phyloP scores from a whole-genome alignment of 2,797 vertebrate species.

The Podarcis lilfordi region DNA sequence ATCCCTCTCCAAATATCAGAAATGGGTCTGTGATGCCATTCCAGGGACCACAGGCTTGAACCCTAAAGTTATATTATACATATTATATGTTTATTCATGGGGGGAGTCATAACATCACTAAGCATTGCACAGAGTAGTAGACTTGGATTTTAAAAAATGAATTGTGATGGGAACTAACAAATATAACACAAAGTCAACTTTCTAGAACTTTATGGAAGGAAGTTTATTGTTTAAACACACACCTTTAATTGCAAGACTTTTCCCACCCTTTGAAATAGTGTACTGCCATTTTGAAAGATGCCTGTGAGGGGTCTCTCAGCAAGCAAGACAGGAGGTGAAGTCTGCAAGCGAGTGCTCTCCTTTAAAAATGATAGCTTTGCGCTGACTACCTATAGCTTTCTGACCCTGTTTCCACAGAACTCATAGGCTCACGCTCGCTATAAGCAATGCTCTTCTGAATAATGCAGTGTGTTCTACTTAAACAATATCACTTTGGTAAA shows the following conservation, averaged over 20 bases:
- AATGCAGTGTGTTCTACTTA: slow-evolving; percentile 49
- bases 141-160: no score
- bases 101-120: no score
- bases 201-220: background rate
- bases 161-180: background rate
- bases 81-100: no score
- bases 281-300: slow-evolving; percentile 13
- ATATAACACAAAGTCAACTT: background rate
- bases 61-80: no score
- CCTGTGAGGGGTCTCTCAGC: slow-evolving; percentile 46
- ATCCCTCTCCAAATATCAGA: no score
- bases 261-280: slow-evolving; percentile 1
- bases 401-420: slow-evolving; percentile 73
- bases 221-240: background rate
- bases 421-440: slow-evolving; percentile 37
- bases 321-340: slow-evolving; percentile 48
- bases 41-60: no score
- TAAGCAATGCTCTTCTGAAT: slow-evolving; percentile 61
- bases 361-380: slow-evolving; percentile 27
- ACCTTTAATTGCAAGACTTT: slow-evolving; percentile 19
- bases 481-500: slow-evolving; percentile 47
- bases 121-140: no score
- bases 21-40: no score
- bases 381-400: slow-evolving; percentile 54
- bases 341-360: slow-evolving; percentile 43